A percentile compares a stretch with the other conserved stretches of the same genome.
These are phyloP conservation scores for Lathamus discolor DNA, from an alignment of 2,113 vertebrate genomes.

Conservation along the genomic window DNA sequence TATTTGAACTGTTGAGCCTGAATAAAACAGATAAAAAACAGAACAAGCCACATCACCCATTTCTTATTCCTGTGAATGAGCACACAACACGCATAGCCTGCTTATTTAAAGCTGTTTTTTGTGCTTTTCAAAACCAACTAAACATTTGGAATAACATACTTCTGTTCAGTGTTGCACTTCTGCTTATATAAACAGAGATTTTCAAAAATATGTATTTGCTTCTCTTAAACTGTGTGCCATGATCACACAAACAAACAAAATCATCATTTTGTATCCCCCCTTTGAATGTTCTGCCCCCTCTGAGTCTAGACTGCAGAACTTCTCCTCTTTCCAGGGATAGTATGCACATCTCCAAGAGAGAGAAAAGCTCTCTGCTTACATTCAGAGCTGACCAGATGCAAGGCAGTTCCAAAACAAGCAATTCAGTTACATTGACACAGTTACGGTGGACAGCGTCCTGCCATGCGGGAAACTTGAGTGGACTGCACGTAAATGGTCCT, in stretches of 20 bases:
- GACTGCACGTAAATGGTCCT: not conserved
- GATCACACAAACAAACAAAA: not conserved
- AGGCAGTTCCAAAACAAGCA: not conserved
- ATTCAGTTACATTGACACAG: not conserved
- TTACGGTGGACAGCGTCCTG: not conserved
- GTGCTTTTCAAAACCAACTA: not conserved
- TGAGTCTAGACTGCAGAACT: not conserved
- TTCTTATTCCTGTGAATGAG: constrained; percentile 3
- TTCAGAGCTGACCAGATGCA: not conserved
- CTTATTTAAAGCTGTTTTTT: not conserved
- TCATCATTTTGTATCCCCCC: not conserved
- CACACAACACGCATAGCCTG: not conserved
- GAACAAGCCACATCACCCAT: constrained; percentile 5
- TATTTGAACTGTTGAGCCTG: constrained; percentile 91
- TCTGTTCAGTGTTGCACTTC: not conserved
- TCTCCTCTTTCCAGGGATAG: not conserved
- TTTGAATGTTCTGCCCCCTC: not conserved
- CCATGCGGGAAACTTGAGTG: not conserved
- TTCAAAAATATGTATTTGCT: not conserved
- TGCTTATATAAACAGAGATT: not conserved
- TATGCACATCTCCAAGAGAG: not conserved
- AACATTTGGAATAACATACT: not conserved
- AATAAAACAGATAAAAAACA: constrained; percentile 18
- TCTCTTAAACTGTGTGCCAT: not conserved
- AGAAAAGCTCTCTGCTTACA: not conserved